These are phyloP conservation scores for Augochlora pura DNA, from an alignment of 1,140 invertebrate genomes.

Conservation along the genomic window DNA sequence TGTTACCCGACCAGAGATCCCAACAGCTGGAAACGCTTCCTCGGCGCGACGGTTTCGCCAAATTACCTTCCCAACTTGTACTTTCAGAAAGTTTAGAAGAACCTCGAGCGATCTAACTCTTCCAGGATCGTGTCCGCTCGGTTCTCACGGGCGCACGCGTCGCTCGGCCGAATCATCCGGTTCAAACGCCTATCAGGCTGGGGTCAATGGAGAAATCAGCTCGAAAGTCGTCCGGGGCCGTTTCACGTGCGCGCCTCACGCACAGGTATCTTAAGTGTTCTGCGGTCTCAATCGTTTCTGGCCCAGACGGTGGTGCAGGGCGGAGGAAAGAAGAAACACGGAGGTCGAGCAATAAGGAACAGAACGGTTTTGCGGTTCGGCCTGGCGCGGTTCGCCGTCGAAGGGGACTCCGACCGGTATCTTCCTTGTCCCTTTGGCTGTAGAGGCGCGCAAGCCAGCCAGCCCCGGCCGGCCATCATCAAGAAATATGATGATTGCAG, in stretches of 20 bases:
- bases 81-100: too few species aligned
- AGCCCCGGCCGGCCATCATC: conserved; percentile 60
- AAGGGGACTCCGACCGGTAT: conserved; percentile 44
- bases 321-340: conserved; percentile 44
- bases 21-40: too few species aligned
- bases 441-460: conserved; percentile 34
- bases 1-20: too few species aligned
- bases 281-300: conserved; percentile 60
- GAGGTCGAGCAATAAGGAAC: conserved; percentile 75
- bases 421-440: conserved; percentile 45
- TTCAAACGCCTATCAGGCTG: conserved; percentile 45
- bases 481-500: conserved; percentile 75
- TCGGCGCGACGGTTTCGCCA: too few species aligned
- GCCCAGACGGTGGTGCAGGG: conserved; percentile 32
- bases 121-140: background rate
- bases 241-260: conserved; percentile 52
- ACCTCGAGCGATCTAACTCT: too few species aligned
- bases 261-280: conserved; percentile 57
- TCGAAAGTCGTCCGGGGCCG: conserved; percentile 59
- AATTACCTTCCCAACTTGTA: too few species aligned
- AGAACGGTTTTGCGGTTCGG: conserved; percentile 74
- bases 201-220: conserved; percentile 62
- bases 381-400: conserved; percentile 52
- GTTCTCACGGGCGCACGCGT: background rate
- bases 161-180: conserved; percentile 28